Base-by-base conservation (phyloP, 2,113 vertebrate genomes). In the Psophia crepitans region DNA sequence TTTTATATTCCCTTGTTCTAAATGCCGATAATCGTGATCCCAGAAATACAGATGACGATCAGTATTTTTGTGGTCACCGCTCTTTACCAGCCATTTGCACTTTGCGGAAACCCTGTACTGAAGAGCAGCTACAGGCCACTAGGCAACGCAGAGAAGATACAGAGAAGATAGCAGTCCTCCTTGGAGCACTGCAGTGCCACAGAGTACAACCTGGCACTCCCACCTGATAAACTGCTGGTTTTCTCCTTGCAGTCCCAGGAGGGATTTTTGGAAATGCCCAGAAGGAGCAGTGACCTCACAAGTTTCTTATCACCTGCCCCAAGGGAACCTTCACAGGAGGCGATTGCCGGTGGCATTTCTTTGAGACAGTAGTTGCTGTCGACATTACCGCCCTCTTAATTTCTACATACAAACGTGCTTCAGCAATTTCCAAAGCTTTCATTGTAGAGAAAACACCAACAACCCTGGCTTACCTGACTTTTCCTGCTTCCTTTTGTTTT, bases 91-190 rank as follows among this genome's bases (percentile, higher is more conserved):
- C 26, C 13, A 13, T 64, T 43, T n/a, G 57, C n/a, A 65, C 51
- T 89, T 54, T 0, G 6, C 65, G 54, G 33, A 43, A 58, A 35
- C 8, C 19, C 43, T 0, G 0, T 35, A 7, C 9, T 69, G 27
- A 54, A 32, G 44, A 70, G 26, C 56, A 70, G 20, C n/a, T 43
- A 16, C 20, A 39, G 64, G 46, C 53, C 13, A 16, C 35, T n/a
- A 21, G 20, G 24, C 14, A 22, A 22, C 0, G 2, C 39, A 15
- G 12, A 65, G 76, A n/a, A 44, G 60, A 61, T 10, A 18, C 6
- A 44, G 60, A 32, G 57, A 41, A 75, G 46, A 8, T 3, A 32
- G 27, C 11, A 32, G 41, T 43, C 18, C 32, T 37, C 32, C 16
- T 13, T 37, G 74, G 56, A 48, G 24, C 19, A 22, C 58, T 39